Conservation (phyloP, 2,113 vertebrate genomes). For the Sphaerodactylus townsendi region DNA sequence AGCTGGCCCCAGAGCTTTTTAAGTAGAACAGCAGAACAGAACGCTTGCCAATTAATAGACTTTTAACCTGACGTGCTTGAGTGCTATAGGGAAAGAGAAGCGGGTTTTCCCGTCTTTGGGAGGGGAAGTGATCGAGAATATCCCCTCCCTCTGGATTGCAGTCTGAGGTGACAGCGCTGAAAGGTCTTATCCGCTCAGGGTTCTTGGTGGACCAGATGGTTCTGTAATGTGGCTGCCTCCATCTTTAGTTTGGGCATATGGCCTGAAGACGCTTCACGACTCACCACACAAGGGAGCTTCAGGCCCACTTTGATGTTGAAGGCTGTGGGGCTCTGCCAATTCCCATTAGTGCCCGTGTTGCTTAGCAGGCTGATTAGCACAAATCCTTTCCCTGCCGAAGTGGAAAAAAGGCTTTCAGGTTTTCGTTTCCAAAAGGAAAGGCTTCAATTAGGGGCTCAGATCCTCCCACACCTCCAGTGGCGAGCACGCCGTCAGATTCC, state of each 20-base stretch:
- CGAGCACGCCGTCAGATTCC: accelerated
- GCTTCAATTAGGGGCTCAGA: conserved; percentile 2
- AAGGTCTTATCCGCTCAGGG: too few relatives aligned
- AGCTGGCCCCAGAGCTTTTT: too few relatives aligned
- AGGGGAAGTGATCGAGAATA: not conserved
- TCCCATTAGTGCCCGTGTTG: not conserved
- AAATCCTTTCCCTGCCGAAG: not conserved
- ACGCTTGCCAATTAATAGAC: too few relatives aligned
- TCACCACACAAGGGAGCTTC: too few relatives aligned
- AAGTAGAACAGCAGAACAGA: too few relatives aligned
- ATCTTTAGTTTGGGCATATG: not conserved
- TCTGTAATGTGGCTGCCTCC: not conserved
- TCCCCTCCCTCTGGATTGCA: not conserved
- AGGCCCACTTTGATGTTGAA: not conserved
- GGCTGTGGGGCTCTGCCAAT: not conserved
- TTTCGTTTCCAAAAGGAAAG: not conserved
- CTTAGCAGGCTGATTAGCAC: not conserved
- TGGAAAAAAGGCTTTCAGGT: not conserved
- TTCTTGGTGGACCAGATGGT: not conserved
- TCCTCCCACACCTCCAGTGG: not conserved
- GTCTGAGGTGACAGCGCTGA: not conserved
- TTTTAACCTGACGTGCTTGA: not conserved
- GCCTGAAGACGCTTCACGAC: not conserved
- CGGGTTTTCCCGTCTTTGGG: too few relatives aligned
- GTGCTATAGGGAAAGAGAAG: not conserved